Evolutionary conservation across 2,113 vertebrate genomes (phyloP).

Genomic region (Micromys minutus): DNA sequence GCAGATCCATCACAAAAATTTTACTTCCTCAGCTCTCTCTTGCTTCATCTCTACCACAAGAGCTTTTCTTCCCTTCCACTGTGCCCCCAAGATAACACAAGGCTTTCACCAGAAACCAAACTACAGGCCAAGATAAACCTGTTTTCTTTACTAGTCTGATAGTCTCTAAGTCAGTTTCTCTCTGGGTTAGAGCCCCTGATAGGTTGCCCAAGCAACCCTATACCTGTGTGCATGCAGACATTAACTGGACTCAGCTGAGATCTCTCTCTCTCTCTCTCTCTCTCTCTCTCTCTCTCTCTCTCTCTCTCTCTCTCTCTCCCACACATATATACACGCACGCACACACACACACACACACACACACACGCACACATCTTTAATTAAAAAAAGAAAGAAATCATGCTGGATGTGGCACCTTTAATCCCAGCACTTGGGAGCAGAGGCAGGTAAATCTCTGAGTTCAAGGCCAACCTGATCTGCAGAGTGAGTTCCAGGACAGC

Average conservation of each 20-base stretch:
- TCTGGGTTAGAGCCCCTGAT: not conserved
- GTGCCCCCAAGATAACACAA: no score
- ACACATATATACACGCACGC: not conserved
- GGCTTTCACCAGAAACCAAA: not conserved
- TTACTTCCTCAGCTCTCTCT: not conserved
- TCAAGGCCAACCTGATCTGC: not conserved
- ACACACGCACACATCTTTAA: not conserved
- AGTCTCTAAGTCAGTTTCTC: not conserved
- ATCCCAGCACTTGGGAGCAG: not conserved
- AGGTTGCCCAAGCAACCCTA: not conserved
- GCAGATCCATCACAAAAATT: not conserved
- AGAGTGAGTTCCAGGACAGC: not conserved
- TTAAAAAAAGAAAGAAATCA: no score
- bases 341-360: not conserved
- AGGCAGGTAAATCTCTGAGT: not conserved
- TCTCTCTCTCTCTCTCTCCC: no score
- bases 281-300: not conserved
- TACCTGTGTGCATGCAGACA: no score
- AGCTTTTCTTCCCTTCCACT: not conserved
- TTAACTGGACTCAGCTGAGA: not conserved
- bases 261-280: not conserved
- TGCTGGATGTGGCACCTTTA: not conserved
- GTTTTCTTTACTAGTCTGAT: not conserved
- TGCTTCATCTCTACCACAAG: not conserved
- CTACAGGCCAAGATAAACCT: not conserved